Base-by-base conservation (phyloP, 2,113 vertebrate genomes). In the Thunnus thynnus region DNA sequence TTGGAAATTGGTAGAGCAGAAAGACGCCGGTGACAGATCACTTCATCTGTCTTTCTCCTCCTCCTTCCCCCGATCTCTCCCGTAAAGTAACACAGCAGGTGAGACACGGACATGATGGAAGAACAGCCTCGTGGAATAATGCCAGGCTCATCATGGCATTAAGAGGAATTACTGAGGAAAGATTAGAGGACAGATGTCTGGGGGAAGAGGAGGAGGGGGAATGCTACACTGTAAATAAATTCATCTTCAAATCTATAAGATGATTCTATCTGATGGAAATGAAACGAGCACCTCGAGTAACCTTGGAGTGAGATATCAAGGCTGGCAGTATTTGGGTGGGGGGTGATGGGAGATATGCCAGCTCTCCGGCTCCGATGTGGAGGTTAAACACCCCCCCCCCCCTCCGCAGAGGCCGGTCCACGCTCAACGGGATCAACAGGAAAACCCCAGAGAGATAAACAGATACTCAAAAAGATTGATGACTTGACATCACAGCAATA, bases 401-500 rank as follows among this genome's bases (percentile, higher is more conserved):
- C 4, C 27, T 30, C 7, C 7, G 41, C 9, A 55, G 78, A 87
- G 69, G 50, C 55, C 72, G 48, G 27, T 65, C 68, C n/a, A 67
- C 13, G 32, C 79, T 80, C 56, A 71, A 36, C 2, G 11, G 27
- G 81, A 80, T 89, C 51, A 91, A 76, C 64, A 67, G 32, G n/a
- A 88, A 80, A 76, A 68, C 62, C 79, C 41, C 2, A 0, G 3
- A 10, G 64, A 76, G 74, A 88, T 88, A 84, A 91, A 89, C 84
- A 77, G 55, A 78, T 80, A 67, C 78, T 78, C 47, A 22, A 13
- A 22, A 65, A 84, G 89, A 93, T 82, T 83, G 75, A 94, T 89
- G 77, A 51, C 20, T 44, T 80, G 70, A 79, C 74, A 64, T 72
- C 9, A 3, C 62, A n/a, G 69, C 30, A 41, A 32, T 67, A 69